Conservation (phyloP, 2,113 vertebrate genomes). For the Cathartes aura region DNA sequence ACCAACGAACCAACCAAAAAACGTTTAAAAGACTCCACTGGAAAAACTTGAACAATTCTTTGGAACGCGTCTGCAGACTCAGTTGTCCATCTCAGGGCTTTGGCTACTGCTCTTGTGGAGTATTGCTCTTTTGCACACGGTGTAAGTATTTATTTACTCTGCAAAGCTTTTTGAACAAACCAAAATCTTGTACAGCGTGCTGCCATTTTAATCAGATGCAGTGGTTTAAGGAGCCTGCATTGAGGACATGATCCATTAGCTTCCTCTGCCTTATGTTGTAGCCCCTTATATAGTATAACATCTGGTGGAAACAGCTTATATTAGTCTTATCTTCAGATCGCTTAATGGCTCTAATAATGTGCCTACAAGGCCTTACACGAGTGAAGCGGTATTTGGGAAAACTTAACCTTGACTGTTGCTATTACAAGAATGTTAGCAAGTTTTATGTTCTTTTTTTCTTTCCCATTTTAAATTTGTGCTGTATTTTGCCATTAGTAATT, state of each 20-base stretch:
- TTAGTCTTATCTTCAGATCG: neutral
- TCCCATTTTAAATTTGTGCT: neutral
- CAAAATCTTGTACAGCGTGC: accelerated
- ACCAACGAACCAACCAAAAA: neutral
- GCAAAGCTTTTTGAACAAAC: neutral
- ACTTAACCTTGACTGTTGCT: neutral
- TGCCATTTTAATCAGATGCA: neutral
- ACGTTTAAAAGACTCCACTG: neutral
- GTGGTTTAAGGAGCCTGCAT: neutral
- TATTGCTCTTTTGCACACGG: neutral
- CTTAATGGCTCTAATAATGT: neutral
- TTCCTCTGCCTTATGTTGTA: neutral
- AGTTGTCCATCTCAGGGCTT: neutral
- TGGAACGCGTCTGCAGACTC: neutral
- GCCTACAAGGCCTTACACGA: neutral
- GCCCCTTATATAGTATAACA: neutral
- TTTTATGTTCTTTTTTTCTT: neutral
- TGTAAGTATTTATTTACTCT: neutral
- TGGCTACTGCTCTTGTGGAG: neutral
- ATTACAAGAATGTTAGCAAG: neutral
- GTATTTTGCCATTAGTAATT: neutral
- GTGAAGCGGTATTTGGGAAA: neutral
- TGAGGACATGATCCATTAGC: neutral
- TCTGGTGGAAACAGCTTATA: neutral
- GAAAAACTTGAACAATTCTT: neutral